Evolutionary conservation across 2,113 vertebrate genomes (phyloP).

Genomic region (Lonchura striata): DNA sequence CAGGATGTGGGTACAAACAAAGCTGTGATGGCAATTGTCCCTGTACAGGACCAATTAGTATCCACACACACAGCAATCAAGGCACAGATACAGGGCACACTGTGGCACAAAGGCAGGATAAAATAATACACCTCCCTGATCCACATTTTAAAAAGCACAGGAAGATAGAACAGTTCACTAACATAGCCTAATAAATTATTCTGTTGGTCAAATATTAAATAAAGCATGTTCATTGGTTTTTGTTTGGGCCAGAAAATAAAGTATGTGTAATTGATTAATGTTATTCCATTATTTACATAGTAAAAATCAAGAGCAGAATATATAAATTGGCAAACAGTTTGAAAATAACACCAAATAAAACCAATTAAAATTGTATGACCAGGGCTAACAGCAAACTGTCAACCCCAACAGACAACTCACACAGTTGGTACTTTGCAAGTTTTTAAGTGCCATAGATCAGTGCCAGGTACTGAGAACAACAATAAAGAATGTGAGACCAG

Average conservation of each 20-base stretch:
- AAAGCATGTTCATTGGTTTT: not conserved
- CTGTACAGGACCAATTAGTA: too few relatives aligned
- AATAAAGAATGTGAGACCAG: not conserved
- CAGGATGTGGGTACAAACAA: not conserved
- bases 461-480: not conserved
- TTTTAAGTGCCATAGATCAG: not conserved
- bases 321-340: not conserved
- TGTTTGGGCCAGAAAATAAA: not conserved
- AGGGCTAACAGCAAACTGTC: not conserved
- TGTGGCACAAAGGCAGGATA: not conserved
- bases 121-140: not conserved
- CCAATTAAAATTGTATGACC: not conserved
- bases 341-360: not conserved
- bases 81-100: not conserved
- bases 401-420: not conserved
- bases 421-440: not conserved
- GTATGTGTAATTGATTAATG: not conserved
- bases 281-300: not conserved
- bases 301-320: not conserved
- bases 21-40: accelerated
- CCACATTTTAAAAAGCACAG: not conserved
- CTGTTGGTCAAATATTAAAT: not conserved
- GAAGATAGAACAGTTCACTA: not conserved
- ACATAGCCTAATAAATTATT: not conserved
- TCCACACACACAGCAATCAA: not conserved